Conservation (phyloP, 2,888 invertebrate genomes). For the Corythucha ciliata region DNA sequence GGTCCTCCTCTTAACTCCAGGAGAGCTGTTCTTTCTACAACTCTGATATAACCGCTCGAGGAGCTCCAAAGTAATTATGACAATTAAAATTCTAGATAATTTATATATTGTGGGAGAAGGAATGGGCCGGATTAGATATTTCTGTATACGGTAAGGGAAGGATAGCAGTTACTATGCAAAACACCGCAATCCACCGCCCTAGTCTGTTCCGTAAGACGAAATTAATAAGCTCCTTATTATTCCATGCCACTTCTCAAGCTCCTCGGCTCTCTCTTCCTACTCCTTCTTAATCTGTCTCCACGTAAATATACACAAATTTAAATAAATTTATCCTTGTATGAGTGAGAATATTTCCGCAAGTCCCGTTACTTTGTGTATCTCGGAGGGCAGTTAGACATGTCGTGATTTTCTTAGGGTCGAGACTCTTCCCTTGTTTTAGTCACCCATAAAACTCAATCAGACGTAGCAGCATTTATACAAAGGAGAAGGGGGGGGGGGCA, state of each 20-base stretch:
- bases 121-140: constrained; percentile 20
- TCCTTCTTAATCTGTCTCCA: too few species aligned
- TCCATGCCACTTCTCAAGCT: constrained; percentile 25
- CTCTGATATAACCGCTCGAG: background rate
- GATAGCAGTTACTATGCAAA: constrained; percentile 28
- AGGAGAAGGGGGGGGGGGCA: too few species aligned
- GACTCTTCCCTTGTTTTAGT: too few species aligned
- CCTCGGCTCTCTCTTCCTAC: constrained; percentile 14
- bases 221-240: constrained; percentile 30
- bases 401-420: too few species aligned
- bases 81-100: constrained; percentile 26
- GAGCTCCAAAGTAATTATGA: constrained; percentile 17
- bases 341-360: too few species aligned
- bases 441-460: too few species aligned
- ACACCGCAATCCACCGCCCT: constrained; percentile 23
- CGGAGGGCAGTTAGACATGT: too few species aligned
- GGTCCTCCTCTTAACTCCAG: too few species aligned
- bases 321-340: background rate
- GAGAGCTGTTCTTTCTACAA: too few species aligned
- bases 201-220: constrained; percentile 26
- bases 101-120: constrained; percentile 19
- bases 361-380: too few species aligned
- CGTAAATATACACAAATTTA: background rate
- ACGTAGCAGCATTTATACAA: too few species aligned
- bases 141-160: constrained; percentile 9